These are phyloP conservation scores for Enteromius unitaeniatus DNA, from an alignment of 2,797 vertebrate species.

Conservation along the genomic window DNA sequence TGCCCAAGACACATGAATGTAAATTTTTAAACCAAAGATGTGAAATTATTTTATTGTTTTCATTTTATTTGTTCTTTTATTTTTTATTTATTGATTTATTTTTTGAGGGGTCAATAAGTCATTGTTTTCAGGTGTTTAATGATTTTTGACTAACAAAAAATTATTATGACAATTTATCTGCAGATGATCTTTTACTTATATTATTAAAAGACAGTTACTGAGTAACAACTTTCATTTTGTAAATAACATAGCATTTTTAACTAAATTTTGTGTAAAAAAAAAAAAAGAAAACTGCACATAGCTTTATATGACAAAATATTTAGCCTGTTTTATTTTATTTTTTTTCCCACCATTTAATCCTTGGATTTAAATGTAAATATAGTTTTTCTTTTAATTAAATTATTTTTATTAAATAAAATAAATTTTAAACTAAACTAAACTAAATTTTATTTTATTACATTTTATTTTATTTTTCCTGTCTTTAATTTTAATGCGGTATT, in stretches of 20 bases:
- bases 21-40: constrained; percentile 62
- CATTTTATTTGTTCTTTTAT: constrained; percentile 67
- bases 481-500: background rate
- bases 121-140: background rate
- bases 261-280: too few species aligned
- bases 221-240: background rate
- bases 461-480: background rate
- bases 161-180: too few species aligned
- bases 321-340: too few species aligned
- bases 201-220: background rate
- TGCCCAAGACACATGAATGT: constrained; percentile 58
- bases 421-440: too few species aligned
- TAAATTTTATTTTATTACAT: background rate
- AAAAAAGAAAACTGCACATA: background rate
- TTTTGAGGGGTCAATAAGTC: background rate
- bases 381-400: background rate
- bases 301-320: background rate
- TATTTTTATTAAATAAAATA: too few species aligned
- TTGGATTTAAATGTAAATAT: background rate
- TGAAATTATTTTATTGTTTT: constrained; percentile 55
- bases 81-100: constrained; percentile 7
- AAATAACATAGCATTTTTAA: background rate
- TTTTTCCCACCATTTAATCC: background rate
- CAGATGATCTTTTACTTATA: background rate
- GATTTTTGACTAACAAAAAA: too few species aligned